These are phyloP conservation scores for Gobio gobio DNA, from an alignment of 2,113 vertebrate species.

Conservation along the genomic window DNA sequence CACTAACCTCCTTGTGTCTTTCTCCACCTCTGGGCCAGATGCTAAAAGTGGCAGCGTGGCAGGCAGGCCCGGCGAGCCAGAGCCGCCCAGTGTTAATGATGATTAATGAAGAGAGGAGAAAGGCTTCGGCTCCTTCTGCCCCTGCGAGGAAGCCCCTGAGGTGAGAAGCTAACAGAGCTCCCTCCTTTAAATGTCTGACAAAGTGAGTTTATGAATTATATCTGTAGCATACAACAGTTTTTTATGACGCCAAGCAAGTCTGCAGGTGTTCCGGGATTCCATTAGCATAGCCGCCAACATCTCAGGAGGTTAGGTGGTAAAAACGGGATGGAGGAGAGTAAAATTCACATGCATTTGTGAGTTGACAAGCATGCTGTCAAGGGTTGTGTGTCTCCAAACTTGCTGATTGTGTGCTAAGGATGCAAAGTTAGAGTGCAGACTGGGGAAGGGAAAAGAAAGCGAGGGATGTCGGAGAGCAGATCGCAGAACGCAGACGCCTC, in stretches of 20 bases:
- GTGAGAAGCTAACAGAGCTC: conserved; percentile 39
- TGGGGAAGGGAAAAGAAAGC: neutral
- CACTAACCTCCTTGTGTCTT: neutral
- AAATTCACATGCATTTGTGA: conserved; percentile 1
- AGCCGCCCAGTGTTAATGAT: conserved; percentile 52
- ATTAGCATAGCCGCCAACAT: conserved; percentile 7
- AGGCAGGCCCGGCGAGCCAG: conserved; percentile 18
- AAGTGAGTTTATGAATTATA: conserved; percentile 43
- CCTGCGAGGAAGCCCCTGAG: conserved; percentile 36
- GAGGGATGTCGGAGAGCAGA: conserved; percentile 26
- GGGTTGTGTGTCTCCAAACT: neutral
- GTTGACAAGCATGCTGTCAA: neutral
- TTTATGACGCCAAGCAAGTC: conserved; percentile 4
- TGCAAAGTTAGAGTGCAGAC: neutral
- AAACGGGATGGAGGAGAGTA: neutral
- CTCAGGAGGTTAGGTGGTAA: conserved; percentile 9
- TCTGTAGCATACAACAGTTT: neutral
- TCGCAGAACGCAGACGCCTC: conserved; percentile 41
- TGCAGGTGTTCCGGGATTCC: conserved; percentile 13
- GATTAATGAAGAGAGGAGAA: conserved; percentile 54
- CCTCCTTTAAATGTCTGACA: conserved; percentile 45
- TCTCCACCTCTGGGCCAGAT: conserved; percentile 40
- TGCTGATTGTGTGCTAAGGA: conserved; percentile 13
- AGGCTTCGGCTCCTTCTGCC: conserved; percentile 34
- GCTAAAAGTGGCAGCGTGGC: conserved; percentile 43